A percentile compares a stretch with the other conserved stretches of the same genome.
Evolutionary conservation across 1,140 invertebrate genomes (phyloP).

Genomic region (Apocrypta bakeri): DNA sequence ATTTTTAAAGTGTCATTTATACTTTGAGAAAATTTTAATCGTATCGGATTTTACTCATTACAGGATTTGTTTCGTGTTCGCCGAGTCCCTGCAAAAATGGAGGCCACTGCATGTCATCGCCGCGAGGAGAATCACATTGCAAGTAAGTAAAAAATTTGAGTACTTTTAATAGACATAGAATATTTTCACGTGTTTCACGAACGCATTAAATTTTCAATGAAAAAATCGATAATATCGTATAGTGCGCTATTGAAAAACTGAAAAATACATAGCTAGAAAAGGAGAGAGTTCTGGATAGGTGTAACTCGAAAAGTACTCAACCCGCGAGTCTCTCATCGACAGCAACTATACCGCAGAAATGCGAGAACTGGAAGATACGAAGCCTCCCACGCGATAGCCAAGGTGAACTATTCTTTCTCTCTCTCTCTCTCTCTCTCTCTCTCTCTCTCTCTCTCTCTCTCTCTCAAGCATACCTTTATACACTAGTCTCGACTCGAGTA

Average conservation of each 20-base stretch:
- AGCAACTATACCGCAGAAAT: slow-evolving; percentile 35
- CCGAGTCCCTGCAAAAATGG: slow-evolving; percentile 91
- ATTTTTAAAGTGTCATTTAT: slow-evolving; percentile 32
- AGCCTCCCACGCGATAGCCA: slow-evolving; percentile 64
- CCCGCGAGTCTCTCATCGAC: slow-evolving; percentile 26
- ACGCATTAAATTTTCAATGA: background rate
- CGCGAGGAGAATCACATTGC: slow-evolving; percentile 85
- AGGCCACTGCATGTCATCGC: slow-evolving; percentile 83
- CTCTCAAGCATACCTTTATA: background rate
- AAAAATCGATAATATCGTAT: background rate
- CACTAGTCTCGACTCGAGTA: background rate
- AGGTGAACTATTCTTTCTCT: slow-evolving; percentile 36
- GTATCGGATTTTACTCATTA: slow-evolving; percentile 65
- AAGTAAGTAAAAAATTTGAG: slow-evolving; percentile 89
- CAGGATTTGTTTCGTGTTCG: slow-evolving; percentile 90
- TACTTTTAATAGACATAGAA: too few relatives aligned
- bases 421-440: slow-evolving; percentile 40
- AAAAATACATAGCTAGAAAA: background rate
- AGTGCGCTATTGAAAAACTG: slow-evolving; percentile 11
- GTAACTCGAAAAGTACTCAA: slow-evolving; percentile 31
- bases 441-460: slow-evolving; percentile 36
- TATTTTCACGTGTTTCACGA: background rate
- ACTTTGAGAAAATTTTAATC: background rate
- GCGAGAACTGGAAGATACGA: slow-evolving; percentile 62
- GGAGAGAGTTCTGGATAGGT: background rate